Evolutionary conservation across 2,888 invertebrate species (phyloP).

Genomic region (Mechanitis messenoides): DNA sequence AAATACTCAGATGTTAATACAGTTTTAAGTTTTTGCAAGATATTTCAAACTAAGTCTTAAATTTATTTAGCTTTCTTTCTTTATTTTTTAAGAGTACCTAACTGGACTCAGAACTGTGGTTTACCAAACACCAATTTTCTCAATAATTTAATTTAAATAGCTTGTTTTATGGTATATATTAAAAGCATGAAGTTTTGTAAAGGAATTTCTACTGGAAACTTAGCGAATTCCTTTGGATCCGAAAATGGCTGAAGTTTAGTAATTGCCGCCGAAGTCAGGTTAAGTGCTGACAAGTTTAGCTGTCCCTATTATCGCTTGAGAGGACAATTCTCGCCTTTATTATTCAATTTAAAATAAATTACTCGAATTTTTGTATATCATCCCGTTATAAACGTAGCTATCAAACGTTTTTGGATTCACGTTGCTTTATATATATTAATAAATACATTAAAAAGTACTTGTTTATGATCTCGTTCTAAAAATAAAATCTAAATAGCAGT

Average conservation of each 20-base stretch:
- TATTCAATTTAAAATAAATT: constrained; percentile 20
- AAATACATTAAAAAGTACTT: no score
- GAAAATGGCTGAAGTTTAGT: constrained; percentile 46
- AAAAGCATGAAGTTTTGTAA: constrained; percentile 27
- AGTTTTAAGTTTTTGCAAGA: no score
- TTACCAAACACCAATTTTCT: neutral
- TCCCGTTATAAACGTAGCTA: no score
- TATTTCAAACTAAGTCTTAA: no score
- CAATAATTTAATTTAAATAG: constrained; percentile 29
- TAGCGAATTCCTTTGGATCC: constrained; percentile 40
- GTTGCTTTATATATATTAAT: no score
- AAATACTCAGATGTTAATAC: no score
- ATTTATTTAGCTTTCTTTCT: no score
- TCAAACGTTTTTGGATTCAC: no score
- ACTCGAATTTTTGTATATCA: constrained; percentile 10
- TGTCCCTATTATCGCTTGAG: constrained; percentile 27
- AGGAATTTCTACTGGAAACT: constrained; percentile 33
- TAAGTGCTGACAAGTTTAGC: constrained; percentile 34
- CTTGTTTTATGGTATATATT: constrained; percentile 28
- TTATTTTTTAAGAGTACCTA: no score
- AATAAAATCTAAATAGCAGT: no score
- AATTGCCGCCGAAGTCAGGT: constrained; percentile 45
- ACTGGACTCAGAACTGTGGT: neutral
- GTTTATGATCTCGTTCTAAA: no score
- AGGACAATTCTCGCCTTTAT: constrained; percentile 26